Percentiles rank a stretch among this genome's conserved stretches.
These are phyloP conservation scores for Tarsius wallacei DNA, from an alignment of 2,797 vertebrate species.

Conservation along the genomic window DNA sequence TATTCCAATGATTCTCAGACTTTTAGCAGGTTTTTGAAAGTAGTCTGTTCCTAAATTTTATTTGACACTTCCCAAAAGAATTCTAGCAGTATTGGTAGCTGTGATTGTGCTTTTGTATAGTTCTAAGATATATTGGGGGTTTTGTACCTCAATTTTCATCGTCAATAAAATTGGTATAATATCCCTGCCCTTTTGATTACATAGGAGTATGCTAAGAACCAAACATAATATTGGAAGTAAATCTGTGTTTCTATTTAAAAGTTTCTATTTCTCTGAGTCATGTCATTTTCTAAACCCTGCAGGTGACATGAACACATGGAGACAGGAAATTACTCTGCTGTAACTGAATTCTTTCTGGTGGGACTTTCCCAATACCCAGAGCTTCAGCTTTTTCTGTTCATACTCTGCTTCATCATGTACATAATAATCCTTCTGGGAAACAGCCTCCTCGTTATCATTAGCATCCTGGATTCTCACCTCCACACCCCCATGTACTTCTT, in stretches of 20 bases:
- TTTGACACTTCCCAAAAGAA: background rate
- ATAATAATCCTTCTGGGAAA: background rate
- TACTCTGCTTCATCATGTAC: conserved; percentile 13
- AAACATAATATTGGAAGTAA: background rate
- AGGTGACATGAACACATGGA: background rate
- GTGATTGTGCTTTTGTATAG: background rate
- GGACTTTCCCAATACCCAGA: background rate
- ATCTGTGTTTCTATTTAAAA: background rate
- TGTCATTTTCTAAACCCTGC: background rate
- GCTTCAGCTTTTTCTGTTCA: background rate
- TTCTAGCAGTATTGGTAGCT: background rate
- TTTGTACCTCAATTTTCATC: background rate
- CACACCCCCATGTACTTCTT: conserved; percentile 49
- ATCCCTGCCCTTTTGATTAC: background rate
- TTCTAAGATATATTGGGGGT: background rate
- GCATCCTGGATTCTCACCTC: background rate
- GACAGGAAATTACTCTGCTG: background rate
- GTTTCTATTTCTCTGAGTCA: background rate
- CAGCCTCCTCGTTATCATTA: conserved; percentile 11
- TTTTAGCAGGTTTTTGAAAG: background rate
- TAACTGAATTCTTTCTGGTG: background rate
- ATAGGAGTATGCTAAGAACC: background rate
- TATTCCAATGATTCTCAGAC: background rate
- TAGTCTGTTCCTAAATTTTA: background rate
- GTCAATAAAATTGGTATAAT: background rate